Percentiles rank a stretch among this genome's conserved stretches.
These are phyloP conservation scores for Himalopsyche japonica DNA, from an alignment of 2,888 invertebrate genomes.

Conservation along the genomic window DNA sequence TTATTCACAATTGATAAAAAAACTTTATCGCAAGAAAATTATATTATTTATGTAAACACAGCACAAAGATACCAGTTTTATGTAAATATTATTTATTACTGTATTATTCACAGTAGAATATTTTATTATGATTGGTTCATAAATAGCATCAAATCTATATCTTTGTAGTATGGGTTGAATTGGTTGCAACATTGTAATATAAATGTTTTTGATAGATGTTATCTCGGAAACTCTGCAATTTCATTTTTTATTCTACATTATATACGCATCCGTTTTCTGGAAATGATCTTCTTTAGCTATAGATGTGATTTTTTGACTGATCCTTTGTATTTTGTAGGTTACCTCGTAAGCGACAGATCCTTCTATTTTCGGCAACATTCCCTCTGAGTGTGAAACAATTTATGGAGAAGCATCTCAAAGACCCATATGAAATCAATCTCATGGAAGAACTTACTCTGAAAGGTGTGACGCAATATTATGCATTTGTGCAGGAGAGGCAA, in stretches of 20 bases:
- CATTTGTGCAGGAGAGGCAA: slow-evolving; percentile 99
- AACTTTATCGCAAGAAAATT: background rate
- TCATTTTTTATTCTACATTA: no score
- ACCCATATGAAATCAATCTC: slow-evolving; percentile 99
- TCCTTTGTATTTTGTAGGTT: slow-evolving; percentile 60
- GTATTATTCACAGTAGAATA: background rate
- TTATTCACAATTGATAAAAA: background rate
- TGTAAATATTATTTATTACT: background rate
- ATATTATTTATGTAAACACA: background rate
- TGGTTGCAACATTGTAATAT: no score
- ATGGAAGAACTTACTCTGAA: slow-evolving; percentile 99
- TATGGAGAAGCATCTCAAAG: slow-evolving; percentile 95
- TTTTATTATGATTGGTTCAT: background rate
- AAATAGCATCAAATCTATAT: no score
- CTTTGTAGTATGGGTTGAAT: no score
- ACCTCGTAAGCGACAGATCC: slow-evolving; percentile 94
- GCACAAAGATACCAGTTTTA: background rate
- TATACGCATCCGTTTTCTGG: no score
- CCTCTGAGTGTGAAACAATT: slow-evolving; percentile 98
- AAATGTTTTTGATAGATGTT: no score
- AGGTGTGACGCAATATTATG: slow-evolving; percentile 99
- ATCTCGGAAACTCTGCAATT: no score
- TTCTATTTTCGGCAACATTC: slow-evolving; percentile 98
- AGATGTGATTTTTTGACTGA: no score
- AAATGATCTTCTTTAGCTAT: no score